Percentiles rank a stretch among this genome's conserved stretches.
Evolutionary conservation across 2,797 vertebrate genomes (phyloP).

Genomic region (Picus viridis): DNA sequence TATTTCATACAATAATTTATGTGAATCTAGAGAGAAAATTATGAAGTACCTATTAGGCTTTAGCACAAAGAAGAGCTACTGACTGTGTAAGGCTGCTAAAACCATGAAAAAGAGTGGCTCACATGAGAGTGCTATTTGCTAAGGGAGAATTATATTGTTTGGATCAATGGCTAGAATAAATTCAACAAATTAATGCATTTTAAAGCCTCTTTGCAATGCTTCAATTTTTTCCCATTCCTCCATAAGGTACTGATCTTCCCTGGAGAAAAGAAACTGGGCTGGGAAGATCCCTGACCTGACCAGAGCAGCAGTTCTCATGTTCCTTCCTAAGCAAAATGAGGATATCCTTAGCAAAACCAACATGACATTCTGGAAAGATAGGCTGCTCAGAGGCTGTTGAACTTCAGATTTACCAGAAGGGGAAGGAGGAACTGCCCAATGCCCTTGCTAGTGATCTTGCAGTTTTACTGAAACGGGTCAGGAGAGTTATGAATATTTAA

Average conservation of each 20-base stretch:
- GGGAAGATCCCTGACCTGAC: neutral
- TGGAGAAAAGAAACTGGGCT: neutral
- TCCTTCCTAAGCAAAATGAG: neutral
- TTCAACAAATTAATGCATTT: neutral
- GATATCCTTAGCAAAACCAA: neutral
- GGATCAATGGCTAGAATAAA: neutral
- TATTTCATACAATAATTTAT: neutral
- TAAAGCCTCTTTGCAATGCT: neutral
- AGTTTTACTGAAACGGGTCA: neutral
- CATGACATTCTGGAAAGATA: neutral
- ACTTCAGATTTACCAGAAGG: neutral
- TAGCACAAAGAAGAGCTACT: neutral
- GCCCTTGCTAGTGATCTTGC: neutral
- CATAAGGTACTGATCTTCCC: neutral
- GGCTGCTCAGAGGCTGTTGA: neutral
- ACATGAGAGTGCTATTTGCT: neutral
- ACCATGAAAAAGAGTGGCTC: neutral
- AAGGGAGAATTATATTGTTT: neutral
- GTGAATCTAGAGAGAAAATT: neutral
- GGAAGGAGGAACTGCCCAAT: neutral
- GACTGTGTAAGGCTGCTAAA: neutral
- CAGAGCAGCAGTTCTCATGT: neutral
- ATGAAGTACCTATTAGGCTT: neutral
- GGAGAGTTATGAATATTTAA: neutral
- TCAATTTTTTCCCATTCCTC: neutral